Conservation (phyloP, 2,113 vertebrate species). For the Albula goreensis region DNA sequence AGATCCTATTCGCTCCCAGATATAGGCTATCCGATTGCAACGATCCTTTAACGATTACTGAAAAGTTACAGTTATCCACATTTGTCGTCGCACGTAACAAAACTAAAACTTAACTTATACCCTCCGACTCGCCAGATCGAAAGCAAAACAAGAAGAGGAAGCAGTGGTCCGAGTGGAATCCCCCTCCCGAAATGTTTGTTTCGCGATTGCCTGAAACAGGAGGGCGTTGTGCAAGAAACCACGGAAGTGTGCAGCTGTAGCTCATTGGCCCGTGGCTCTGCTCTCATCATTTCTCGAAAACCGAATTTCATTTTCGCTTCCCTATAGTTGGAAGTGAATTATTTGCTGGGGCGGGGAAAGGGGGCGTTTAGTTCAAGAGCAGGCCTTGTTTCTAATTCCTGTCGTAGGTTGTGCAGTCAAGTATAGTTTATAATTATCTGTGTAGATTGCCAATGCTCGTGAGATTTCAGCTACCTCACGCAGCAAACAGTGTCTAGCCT, state of each 20-base stretch:
- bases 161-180: slow-evolving; percentile 69
- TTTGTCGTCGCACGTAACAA: slow-evolving; percentile 63
- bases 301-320: slow-evolving; percentile 78
- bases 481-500: neutral
- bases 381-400: neutral
- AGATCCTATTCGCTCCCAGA: neutral
- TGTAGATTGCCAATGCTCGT: neutral
- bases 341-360: neutral
- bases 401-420: neutral
- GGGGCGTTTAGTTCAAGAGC: neutral
- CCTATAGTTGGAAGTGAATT: slow-evolving; percentile 17
- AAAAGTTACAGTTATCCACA: slow-evolving; percentile 14
- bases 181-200: slow-evolving; percentile 69
- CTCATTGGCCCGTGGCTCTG: slow-evolving; percentile 52
- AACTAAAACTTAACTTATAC: slow-evolving; percentile 73
- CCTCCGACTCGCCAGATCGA: slow-evolving; percentile 72
- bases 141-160: slow-evolving; percentile 81
- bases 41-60: neutral
- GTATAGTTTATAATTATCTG: neutral
- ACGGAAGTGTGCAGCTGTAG: slow-evolving; percentile 39
- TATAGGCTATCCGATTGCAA: neutral
- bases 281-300: slow-evolving; percentile 64
- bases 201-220: slow-evolving; percentile 51
- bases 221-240: slow-evolving; percentile 36
- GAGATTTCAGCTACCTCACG: neutral